phyloP scores from a whole-genome alignment of 2,113 vertebrate species.

The Albula glossodonta region DNA sequence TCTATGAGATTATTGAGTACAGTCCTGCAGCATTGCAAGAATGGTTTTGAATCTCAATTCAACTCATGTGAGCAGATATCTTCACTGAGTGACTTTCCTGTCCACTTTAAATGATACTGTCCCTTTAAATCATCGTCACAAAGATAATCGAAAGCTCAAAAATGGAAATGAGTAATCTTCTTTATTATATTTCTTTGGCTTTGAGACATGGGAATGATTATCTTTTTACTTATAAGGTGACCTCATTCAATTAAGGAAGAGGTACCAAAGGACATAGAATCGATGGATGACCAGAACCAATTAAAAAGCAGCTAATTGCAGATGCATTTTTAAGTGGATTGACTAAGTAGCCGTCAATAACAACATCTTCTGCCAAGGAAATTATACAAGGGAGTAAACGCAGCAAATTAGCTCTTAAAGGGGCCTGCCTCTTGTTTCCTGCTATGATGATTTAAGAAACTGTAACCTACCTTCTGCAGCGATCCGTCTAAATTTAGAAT shows the following conservation, averaged over 20 bases:
- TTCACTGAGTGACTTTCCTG: neutral
- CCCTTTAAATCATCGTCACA: slow-evolving; percentile 47
- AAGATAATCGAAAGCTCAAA: slow-evolving; percentile 38
- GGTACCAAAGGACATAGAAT: slow-evolving; percentile 56
- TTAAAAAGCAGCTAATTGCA: slow-evolving; percentile 69
- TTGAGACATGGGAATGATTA: slow-evolving; percentile 44
- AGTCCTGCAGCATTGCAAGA: slow-evolving; percentile 43
- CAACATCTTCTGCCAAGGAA: slow-evolving; percentile 55
- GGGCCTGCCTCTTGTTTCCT: slow-evolving; percentile 26
- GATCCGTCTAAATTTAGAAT: neutral
- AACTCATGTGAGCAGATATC: slow-evolving; percentile 6
- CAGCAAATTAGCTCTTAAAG: slow-evolving; percentile 43
- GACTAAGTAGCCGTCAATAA: slow-evolving; percentile 65
- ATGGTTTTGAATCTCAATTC: neutral
- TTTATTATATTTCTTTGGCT: slow-evolving; percentile 44
- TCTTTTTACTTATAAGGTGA: slow-evolving; percentile 57
- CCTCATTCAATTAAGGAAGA: slow-evolving; percentile 60
- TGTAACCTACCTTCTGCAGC: neutral
- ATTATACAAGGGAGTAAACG: slow-evolving; percentile 38
- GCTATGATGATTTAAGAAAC: neutral
- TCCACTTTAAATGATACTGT: slow-evolving; percentile 33
- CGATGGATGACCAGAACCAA: slow-evolving; percentile 65
- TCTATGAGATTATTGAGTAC: slow-evolving; percentile 65
- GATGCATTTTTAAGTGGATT: slow-evolving; percentile 71
- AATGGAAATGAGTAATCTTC: slow-evolving; percentile 41